Percentiles rank a stretch among this genome's conserved stretches.
These are phyloP conservation scores for Redunca redunca DNA, from an alignment of 2,113 vertebrate genomes.

Conservation along the genomic window DNA sequence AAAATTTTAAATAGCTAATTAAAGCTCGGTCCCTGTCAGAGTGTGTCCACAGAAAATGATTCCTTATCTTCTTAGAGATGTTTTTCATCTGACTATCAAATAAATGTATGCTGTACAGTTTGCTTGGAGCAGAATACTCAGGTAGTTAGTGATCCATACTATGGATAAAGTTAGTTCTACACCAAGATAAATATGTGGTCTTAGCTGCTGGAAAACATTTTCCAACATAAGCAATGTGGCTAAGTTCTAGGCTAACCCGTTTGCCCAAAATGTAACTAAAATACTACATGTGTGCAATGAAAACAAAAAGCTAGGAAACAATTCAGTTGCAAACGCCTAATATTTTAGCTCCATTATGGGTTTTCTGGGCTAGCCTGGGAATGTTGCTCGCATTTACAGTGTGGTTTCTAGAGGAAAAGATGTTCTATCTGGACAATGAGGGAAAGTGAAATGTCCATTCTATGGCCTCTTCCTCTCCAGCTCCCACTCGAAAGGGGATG, in stretches of 20 bases:
- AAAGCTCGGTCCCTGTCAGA: constrained; percentile 23
- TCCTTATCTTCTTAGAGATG: neutral
- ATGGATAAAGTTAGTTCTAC: neutral
- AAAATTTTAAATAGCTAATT: constrained; percentile 1
- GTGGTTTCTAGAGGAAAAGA: neutral
- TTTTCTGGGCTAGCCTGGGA: constrained; percentile 8
- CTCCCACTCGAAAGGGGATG: neutral
- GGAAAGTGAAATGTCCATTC: neutral
- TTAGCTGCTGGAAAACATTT: constrained; percentile 4
- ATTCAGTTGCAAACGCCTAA: neutral
- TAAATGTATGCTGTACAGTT: neutral
- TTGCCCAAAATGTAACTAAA: neutral
- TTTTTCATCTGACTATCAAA: constrained; percentile 20
- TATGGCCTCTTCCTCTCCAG: neutral
- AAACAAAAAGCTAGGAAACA: constrained; percentile 29
- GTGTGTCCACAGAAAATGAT: neutral
- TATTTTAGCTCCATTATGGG: neutral
- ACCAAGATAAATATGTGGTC: neutral
- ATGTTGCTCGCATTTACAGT: neutral
- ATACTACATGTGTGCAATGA: neutral
- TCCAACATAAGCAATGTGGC: neutral
- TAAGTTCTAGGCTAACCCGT: constrained; percentile 4
- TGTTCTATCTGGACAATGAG: neutral
- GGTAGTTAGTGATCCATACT: neutral
- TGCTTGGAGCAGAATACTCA: neutral